phyloP scores from a whole-genome alignment of 2,888 invertebrate genomes.

The Caprella mutica region DNA sequence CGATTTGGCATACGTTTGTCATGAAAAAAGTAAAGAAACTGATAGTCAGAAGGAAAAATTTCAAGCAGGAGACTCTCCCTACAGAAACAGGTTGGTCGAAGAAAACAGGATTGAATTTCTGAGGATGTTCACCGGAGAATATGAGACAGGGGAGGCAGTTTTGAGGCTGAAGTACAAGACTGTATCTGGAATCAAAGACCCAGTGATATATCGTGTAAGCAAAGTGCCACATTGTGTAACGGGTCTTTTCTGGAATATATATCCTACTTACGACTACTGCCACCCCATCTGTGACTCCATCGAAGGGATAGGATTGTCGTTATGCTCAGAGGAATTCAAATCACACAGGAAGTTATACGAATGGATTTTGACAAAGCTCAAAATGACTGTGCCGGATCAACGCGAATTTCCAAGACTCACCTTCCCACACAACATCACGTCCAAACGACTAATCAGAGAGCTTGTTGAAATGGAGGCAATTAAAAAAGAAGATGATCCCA shows the following conservation, averaged over 20 bases:
- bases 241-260: constrained; percentile 4
- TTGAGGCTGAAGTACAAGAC: constrained; percentile 14
- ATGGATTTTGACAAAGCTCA: constrained; percentile 14
- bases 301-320: constrained; percentile 9
- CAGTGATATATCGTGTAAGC: constrained; percentile 16
- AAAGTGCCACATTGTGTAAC: constrained; percentile 9
- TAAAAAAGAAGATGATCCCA: constrained; percentile 14
- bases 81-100: constrained; percentile 3
- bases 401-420: constrained; percentile 14
- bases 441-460: constrained; percentile 11
- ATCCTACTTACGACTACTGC: constrained; percentile 13
- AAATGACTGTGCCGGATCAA: constrained; percentile 13
- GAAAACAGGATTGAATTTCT: constrained; percentile 15
- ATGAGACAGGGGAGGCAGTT: constrained; percentile 12
- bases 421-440: constrained; percentile 13
- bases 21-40: background rate
- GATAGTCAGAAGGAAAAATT: background rate
- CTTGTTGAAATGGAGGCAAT: background rate
- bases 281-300: constrained; percentile 12
- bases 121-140: constrained; percentile 11
- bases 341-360: constrained; percentile 14
- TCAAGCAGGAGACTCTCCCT: background rate
- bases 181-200: constrained; percentile 11
- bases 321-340: constrained; percentile 13
- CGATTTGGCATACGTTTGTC: constrained; percentile 18